Percentiles rank a stretch among this genome's conserved stretches.
phyloP scores from a whole-genome alignment of 2,797 vertebrate species.

The Mico argentatus region DNA sequence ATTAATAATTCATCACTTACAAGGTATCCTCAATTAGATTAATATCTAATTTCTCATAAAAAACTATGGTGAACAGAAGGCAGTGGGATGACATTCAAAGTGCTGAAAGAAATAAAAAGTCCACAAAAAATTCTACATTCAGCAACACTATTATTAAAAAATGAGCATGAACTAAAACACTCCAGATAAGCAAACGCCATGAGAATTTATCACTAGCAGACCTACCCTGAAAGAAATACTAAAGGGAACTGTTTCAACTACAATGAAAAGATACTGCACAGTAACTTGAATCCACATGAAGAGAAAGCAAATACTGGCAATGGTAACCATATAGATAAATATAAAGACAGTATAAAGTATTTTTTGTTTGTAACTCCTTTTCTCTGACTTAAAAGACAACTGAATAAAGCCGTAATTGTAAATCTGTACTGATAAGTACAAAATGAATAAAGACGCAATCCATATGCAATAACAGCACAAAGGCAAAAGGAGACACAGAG shows the following conservation, averaged over 20 bases:
- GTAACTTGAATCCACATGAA: not conserved
- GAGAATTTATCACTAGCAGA: not conserved
- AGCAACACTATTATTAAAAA: conserved; percentile 17
- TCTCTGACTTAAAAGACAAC: conserved; percentile 14
- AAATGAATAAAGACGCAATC: not conserved
- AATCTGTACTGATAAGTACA: not conserved
- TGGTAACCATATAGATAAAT: not conserved
- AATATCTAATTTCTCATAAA: not conserved
- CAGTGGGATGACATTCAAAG: not conserved
- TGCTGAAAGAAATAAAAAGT: not conserved
- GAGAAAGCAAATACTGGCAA: not conserved
- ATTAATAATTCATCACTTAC: not conserved
- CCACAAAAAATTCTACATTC: not conserved
- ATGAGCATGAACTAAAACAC: conserved; percentile 16
- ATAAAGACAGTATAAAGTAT: not conserved
- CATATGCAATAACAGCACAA: not conserved
- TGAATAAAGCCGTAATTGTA: not conserved
- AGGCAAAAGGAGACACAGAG: not conserved
- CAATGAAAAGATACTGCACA: not conserved
- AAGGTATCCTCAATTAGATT: not conserved
- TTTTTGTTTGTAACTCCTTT: not conserved
- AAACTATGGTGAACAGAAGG: not conserved
- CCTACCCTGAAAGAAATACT: not conserved
- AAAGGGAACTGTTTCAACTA: not conserved
- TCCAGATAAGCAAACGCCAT: not conserved